These are phyloP conservation scores for Teleopsis dalmanni DNA, from an alignment of 1,140 invertebrate species.

Conservation along the genomic window DNA sequence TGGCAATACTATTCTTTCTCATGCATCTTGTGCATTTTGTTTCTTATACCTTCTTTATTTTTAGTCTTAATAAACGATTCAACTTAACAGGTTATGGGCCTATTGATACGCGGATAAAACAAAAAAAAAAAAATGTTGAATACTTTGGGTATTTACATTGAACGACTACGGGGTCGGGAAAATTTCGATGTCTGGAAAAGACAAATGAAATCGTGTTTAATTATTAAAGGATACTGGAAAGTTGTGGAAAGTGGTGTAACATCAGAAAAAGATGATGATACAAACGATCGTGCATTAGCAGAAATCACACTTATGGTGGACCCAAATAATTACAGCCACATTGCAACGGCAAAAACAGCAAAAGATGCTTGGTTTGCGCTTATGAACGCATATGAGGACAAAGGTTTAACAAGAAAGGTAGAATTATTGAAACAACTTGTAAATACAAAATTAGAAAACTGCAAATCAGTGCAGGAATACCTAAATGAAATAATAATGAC, in stretches of 20 bases:
- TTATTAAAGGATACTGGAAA: constrained; percentile 9
- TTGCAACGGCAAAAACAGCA: constrained; percentile 2
- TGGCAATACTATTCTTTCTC: too few species aligned
- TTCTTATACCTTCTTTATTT: too few species aligned
- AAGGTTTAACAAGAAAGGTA: constrained; percentile 12
- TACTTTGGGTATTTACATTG: neutral
- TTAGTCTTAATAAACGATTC: too few species aligned
- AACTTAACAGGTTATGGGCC: too few species aligned
- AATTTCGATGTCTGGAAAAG: constrained; percentile 12
- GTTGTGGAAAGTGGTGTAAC: neutral
- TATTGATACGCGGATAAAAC: too few species aligned
- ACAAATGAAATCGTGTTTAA: constrained; percentile 7
- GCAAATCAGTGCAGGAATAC: constrained; percentile 4
- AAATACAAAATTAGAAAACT: constrained; percentile 10
- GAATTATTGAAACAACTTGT: constrained; percentile 13
- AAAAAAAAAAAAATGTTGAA: too few species aligned
- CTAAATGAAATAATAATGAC: constrained; percentile 9
- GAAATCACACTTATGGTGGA: constrained; percentile 9
- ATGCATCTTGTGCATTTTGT: too few species aligned
- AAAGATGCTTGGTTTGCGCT: constrained; percentile 8
- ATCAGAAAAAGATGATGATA: neutral
- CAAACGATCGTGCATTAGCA: neutral
- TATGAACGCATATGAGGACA: constrained; percentile 8
- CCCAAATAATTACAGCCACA: constrained; percentile 7
- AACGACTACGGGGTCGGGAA: constrained; percentile 9